Evolutionary conservation across 1,140 invertebrate genomes (phyloP).

Genomic region (Carposina sasakii): DNA sequence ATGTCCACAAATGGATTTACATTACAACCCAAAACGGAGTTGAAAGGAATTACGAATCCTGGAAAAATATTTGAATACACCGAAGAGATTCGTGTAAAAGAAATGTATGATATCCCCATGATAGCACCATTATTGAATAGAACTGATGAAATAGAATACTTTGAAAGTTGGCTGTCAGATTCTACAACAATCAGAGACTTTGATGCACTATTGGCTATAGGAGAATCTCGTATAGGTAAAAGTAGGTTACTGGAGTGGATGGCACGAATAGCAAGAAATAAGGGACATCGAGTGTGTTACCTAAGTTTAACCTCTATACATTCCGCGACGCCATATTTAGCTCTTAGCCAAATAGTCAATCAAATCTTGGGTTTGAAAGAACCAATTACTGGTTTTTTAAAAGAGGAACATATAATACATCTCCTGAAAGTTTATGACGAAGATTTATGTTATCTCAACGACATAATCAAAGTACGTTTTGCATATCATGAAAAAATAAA

Average conservation of each 20-base stretch:
- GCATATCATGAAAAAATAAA: conserved; percentile 52
- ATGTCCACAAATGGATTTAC: conserved; percentile 71
- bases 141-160: conserved; percentile 59
- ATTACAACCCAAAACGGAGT: conserved; percentile 59
- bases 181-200: conserved; percentile 39
- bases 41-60: conserved; percentile 72
- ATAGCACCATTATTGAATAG: conserved; percentile 53
- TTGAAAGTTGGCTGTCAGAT: conserved; percentile 50
- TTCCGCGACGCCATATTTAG: conserved; percentile 59
- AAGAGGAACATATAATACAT: conserved; percentile 60
- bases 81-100: conserved; percentile 60
- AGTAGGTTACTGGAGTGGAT: conserved; percentile 59
- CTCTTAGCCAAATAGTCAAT: conserved; percentile 57
- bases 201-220: conserved; percentile 55
- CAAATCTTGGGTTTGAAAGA: conserved; percentile 51
- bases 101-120: conserved; percentile 48
- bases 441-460: conserved; percentile 60
- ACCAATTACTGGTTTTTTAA: conserved; percentile 46
- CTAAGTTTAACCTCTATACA: conserved; percentile 58
- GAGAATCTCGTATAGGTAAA: conserved; percentile 65
- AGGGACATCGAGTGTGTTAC: conserved; percentile 34
- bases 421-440: conserved; percentile 47
- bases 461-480: conserved; percentile 58
- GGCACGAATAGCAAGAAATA: conserved; percentile 38
- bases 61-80: conserved; percentile 72